phyloP scores from a whole-genome alignment of 2,888 invertebrate genomes.

The Minunthozetes semirufus region DNA sequence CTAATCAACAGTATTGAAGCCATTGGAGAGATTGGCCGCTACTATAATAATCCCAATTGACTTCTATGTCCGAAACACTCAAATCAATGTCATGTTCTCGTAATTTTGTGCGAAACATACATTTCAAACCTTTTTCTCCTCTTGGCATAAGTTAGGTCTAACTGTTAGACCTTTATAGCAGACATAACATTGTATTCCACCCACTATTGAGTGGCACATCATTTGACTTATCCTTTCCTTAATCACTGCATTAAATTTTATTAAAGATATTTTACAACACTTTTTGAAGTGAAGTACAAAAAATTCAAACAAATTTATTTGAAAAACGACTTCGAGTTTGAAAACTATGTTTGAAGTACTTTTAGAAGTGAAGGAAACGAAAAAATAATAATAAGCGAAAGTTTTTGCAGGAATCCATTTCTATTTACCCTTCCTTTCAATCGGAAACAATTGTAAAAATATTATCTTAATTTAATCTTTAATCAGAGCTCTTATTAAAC shows the following conservation, averaged over 20 bases:
- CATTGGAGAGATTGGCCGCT: neutral
- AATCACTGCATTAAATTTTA: too few species aligned
- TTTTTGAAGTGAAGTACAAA: neutral
- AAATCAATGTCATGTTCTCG: neutral
- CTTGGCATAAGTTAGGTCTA: neutral
- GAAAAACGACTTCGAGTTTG: neutral
- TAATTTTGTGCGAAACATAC: neutral
- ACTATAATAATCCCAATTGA: neutral
- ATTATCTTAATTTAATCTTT: neutral
- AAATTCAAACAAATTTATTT: neutral
- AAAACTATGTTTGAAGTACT: neutral
- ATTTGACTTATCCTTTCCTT: too few species aligned
- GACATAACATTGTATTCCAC: neutral
- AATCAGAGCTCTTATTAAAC: too few species aligned
- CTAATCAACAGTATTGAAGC: neutral
- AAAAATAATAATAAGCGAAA: neutral
- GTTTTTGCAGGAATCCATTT: neutral
- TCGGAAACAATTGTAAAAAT: neutral
- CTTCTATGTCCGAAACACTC: neutral
- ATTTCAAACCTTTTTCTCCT: neutral
- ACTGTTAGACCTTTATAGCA: too few species aligned
- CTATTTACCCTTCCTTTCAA: neutral
- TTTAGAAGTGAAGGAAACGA: neutral
- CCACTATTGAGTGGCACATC: too few species aligned
- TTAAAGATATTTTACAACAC: too few species aligned